phyloP scores from a whole-genome alignment of 2,113 vertebrate genomes.

The Urocolius indicus region DNA sequence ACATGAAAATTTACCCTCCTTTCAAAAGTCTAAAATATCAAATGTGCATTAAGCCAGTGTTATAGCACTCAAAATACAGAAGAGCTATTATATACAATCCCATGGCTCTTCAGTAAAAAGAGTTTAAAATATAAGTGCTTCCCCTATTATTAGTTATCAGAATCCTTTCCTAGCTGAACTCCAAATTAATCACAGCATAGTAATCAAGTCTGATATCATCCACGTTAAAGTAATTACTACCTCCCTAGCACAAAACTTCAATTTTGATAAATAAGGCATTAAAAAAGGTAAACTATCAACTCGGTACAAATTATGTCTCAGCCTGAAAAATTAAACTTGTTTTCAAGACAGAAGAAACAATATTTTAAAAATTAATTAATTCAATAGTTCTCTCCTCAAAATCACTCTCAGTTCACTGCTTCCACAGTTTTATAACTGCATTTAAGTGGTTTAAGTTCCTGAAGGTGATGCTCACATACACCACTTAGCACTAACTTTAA shows the following conservation, averaged over 20 bases:
- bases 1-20: not conserved
- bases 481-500: not conserved
- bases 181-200: slow-evolving; percentile 2
- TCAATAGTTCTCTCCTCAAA: not conserved
- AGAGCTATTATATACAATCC: slow-evolving; percentile 8
- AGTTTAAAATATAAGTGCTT: not conserved
- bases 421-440: not conserved
- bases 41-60: not conserved
- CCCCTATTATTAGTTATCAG: not conserved
- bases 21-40: not conserved
- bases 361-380: not conserved
- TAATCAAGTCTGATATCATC: not conserved
- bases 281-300: not conserved
- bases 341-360: not conserved
- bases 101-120: not conserved
- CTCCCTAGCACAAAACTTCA: not conserved
- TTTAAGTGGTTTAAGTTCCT: not conserved
- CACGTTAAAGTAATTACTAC: not conserved
- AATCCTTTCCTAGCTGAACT: not conserved
- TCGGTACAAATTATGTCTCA: not conserved
- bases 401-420: not conserved
- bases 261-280: not conserved
- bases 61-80: not conserved
- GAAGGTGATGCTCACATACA: not conserved
- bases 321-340: not conserved